Base-by-base conservation (phyloP, 2,113 vertebrate genomes). In the Sialia sialis region DNA sequence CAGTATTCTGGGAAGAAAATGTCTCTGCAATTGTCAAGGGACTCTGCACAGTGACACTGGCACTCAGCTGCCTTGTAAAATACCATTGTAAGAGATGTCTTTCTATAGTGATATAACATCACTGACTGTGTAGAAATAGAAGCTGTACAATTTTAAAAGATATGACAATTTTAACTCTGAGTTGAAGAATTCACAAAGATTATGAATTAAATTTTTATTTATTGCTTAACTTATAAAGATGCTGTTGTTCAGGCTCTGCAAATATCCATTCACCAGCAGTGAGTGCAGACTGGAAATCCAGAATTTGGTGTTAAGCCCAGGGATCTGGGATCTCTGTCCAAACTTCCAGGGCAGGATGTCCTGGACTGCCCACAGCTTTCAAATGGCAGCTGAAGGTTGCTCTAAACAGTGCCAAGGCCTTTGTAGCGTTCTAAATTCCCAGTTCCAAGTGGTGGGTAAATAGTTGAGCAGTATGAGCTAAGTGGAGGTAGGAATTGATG, bases 1-100 rank as follows among this genome's bases (percentile, higher is more conserved):
- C 55, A 74, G 10, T 75, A 80, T 66, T 80, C 78, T 51, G 46
- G 46, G 19, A 88, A 51, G 39, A 85, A 93, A 94, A 91, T 41
- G 25, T 73, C 21, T 93, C 58, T 79, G 9, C 56, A 76, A 41
- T 60, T 85, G 51, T 56, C 62, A 79, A 39, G 41, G n/a, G 69
- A 15, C n/a, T 93, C 41, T 43, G 58, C 30, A n/a, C 7, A 21
- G 77, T 85, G 87, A 70, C 30, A 56, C 43, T 36, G 58, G 36
- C 1, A 2, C 36, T 69, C 39, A 43, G 70, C 44, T 60, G 21
- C 70, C 67, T 88, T 68, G 67, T 80, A 92, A 89, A 94, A 68
- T n/a, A 48, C 21, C 46, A 8, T n/a, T 85, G 36, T 83, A 60
- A 88, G 49, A 75, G 48, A n/a, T 64, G 36, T 69, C 49, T 64